Conservation (phyloP, 1,140 invertebrate genomes). For the Trypoxylus dichotomus region DNA sequence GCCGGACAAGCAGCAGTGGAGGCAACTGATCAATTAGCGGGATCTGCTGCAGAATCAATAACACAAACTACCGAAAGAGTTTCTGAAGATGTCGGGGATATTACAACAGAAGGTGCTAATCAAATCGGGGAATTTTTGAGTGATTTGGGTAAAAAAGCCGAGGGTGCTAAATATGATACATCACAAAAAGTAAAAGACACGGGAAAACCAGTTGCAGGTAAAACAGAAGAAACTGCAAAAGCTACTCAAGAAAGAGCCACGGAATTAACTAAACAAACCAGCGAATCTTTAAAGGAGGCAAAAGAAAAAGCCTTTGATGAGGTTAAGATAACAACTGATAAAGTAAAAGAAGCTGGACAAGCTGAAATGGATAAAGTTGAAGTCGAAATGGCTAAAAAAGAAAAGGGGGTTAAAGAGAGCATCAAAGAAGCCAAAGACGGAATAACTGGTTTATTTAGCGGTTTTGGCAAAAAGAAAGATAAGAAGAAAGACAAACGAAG, state of each 20-base stretch:
- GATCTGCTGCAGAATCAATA: not conserved
- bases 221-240: not conserved
- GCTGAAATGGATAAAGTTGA: not conserved
- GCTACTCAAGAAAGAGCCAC: not conserved
- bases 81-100: not conserved
- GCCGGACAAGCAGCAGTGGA: not conserved
- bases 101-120: not conserved
- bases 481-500: conserved; percentile 10
- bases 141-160: not conserved
- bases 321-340: not conserved
- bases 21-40: not conserved
- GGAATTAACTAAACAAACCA: no score
- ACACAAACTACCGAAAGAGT: not conserved
- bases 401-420: conserved; percentile 10
- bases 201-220: not conserved
- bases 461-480: conserved; percentile 30
- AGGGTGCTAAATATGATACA: not conserved
- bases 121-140: conserved; percentile 30
- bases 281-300: no score
- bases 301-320: not conserved
- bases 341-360: not conserved
- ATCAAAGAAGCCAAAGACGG: conserved; percentile 28
- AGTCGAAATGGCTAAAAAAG: conserved; percentile 32
- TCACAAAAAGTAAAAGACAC: not conserved
- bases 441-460: conserved; percentile 30